These are phyloP conservation scores for Porites lutea DNA, from an alignment of 64 coral and sea anemone genomes.

Conservation along the genomic window DNA sequence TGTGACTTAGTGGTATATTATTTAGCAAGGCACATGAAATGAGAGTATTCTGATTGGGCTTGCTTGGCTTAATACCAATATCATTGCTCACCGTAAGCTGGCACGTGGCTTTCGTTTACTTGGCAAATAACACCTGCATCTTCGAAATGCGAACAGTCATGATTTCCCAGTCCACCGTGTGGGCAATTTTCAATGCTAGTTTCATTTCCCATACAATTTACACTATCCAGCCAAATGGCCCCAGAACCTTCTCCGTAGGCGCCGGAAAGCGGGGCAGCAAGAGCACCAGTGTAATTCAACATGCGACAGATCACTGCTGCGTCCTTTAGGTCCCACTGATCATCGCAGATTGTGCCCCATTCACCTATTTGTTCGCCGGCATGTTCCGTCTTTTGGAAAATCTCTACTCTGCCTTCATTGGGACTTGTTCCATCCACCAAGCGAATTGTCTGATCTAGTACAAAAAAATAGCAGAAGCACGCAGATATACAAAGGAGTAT, in stretches of 20 bases:
- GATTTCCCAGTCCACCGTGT: conserved; percentile 17
- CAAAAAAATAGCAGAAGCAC: not conserved
- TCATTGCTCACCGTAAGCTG: not conserved
- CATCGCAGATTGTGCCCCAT: conserved; percentile 59
- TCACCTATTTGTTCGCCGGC: not conserved
- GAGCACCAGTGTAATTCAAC: conserved; percentile 52
- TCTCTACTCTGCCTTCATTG: conserved; percentile 22
- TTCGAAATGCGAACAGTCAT: not conserved
- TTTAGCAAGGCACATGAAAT: too few relatives aligned
- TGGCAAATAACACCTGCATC: conserved; percentile 41
- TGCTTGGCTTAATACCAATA: too few relatives aligned
- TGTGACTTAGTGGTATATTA: too few relatives aligned
- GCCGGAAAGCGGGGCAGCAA: conserved; percentile 29
- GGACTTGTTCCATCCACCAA: conserved; percentile 9
- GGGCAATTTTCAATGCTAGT: conserved; percentile 10
- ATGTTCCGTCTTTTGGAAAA: not conserved
- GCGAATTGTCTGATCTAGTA: not conserved
- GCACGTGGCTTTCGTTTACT: conserved; percentile 6
- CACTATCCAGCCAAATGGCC: conserved; percentile 45
- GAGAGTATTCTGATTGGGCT: too few relatives aligned
- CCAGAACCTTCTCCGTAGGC: conserved; percentile 15
- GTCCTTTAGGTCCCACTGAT: conserved; percentile 48
- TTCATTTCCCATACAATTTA: conserved; percentile 47
- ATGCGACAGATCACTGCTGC: conserved; percentile 66
- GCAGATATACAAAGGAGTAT: too few relatives aligned